Percentiles rank a stretch among this genome's conserved stretches.
These are phyloP conservation scores for Callipepla californica DNA, from an alignment of 2,113 vertebrate species.

Conservation along the genomic window DNA sequence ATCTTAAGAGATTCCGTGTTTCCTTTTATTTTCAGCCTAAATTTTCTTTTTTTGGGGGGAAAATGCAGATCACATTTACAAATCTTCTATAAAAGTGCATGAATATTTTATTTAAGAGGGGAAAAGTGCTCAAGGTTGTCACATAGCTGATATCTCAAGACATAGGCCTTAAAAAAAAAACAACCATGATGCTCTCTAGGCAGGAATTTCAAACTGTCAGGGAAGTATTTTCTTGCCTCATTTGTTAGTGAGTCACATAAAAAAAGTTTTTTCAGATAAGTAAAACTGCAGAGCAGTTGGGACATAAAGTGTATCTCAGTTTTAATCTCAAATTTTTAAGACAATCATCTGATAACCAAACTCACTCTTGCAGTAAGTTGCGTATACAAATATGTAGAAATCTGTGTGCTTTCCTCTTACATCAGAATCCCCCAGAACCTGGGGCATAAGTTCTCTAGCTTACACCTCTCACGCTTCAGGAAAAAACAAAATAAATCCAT, in stretches of 20 bases:
- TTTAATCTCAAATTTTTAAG: slow-evolving; percentile 27
- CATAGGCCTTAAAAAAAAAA: not conserved
- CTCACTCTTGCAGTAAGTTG: not conserved
- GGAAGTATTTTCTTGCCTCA: slow-evolving; percentile 2
- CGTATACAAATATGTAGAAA: not conserved
- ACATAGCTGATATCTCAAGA: not conserved
- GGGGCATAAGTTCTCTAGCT: not conserved
- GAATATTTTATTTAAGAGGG: not conserved
- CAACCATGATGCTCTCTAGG: not conserved
- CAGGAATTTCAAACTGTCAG: not conserved
- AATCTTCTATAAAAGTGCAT: not conserved
- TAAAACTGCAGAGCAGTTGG: not conserved
- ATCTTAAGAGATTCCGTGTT: not conserved
- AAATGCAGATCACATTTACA: not conserved
- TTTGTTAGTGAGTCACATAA: not conserved
- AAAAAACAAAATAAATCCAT: not conserved
- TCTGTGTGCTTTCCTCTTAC: not conserved
- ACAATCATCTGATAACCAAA: slow-evolving; percentile 36
- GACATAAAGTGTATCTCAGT: not conserved
- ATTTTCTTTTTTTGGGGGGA: not conserved
- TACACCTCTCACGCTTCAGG: not conserved
- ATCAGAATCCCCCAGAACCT: not conserved
- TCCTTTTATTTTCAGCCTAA: not conserved
- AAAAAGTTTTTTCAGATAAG: not conserved
- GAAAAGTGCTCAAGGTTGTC: not conserved